Percentiles rank a stretch among this genome's conserved stretches.
Conservation (phyloP, 1,140 invertebrate species). For the Drosophila kanapiae region DNA sequence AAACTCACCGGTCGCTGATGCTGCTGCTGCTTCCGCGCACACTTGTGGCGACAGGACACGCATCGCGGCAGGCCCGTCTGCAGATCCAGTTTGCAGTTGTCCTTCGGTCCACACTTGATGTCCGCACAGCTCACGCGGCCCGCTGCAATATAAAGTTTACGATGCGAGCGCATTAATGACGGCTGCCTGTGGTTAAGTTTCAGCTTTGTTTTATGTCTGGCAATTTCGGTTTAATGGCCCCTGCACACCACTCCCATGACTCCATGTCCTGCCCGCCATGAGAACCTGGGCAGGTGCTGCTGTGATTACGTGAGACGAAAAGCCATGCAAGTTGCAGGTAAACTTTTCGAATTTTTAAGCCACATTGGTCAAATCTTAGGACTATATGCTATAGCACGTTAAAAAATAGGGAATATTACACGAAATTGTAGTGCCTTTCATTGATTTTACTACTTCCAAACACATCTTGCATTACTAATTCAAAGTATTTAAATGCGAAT, state of each 20-base stretch:
- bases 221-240: constrained; percentile 69
- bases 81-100: constrained; percentile 91
- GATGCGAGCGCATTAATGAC: constrained; percentile 61
- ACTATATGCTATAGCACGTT: not conserved
- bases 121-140: constrained; percentile 89
- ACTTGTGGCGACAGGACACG: constrained; percentile 89
- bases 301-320: constrained; percentile 16
- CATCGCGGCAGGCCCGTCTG: constrained; percentile 90
- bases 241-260: constrained; percentile 10
- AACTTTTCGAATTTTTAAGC: constrained; percentile 14
- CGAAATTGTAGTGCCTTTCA: not conserved
- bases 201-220: constrained; percentile 53
- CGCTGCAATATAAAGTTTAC: constrained; percentile 86
- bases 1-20: constrained; percentile 61
- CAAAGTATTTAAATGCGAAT: not conserved
- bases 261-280: constrained; percentile 36
- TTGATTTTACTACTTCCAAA: too few species aligned
- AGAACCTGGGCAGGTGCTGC: constrained; percentile 62
- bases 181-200: constrained; percentile 46
- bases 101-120: constrained; percentile 90
- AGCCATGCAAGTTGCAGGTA: not conserved
- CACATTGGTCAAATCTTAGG: not conserved
- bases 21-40: constrained; percentile 77
- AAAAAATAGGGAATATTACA: too few species aligned
- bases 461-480: too few species aligned